A percentile compares a stretch with the other conserved stretches of the same genome.
phyloP scores from a whole-genome alignment of 2,113 vertebrate genomes.

The Nicator chloris region DNA sequence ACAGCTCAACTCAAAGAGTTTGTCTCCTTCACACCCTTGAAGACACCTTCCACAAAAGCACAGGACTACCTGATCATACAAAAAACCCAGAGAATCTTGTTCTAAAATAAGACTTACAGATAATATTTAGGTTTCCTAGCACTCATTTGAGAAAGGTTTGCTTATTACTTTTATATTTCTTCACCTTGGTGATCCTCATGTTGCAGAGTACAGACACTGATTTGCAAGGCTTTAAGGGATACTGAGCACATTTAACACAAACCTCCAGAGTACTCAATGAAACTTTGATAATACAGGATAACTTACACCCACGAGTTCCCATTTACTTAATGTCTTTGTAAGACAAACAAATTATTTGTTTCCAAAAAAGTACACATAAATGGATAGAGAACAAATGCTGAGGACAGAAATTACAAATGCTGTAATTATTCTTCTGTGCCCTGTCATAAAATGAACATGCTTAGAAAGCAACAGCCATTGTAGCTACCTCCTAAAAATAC shows the following conservation, averaged over 20 bases:
- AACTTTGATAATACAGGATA: background rate
- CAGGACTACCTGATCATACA: background rate
- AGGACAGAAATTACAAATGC: background rate
- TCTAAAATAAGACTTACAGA: background rate
- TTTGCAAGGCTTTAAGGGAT: background rate
- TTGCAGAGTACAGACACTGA: background rate
- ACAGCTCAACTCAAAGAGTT: background rate
- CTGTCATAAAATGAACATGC: background rate
- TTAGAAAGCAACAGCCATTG: background rate
- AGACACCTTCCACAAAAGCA: background rate
- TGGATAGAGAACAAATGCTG: background rate
- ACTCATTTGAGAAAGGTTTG: background rate
- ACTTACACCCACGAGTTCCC: background rate
- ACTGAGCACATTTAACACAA: accelerated
- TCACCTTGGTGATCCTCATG: background rate
- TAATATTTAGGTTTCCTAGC: background rate
- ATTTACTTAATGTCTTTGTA: background rate
- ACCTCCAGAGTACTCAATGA: background rate
- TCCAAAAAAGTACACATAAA: background rate
- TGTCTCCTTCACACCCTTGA: background rate
- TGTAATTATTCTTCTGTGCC: background rate
- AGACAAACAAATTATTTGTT: background rate
- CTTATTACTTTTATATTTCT: background rate
- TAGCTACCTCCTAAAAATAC: background rate
- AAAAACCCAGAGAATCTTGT: accelerated